phyloP scores from a whole-genome alignment of 2,113 vertebrate species.

The Lophius piscatorius region DNA sequence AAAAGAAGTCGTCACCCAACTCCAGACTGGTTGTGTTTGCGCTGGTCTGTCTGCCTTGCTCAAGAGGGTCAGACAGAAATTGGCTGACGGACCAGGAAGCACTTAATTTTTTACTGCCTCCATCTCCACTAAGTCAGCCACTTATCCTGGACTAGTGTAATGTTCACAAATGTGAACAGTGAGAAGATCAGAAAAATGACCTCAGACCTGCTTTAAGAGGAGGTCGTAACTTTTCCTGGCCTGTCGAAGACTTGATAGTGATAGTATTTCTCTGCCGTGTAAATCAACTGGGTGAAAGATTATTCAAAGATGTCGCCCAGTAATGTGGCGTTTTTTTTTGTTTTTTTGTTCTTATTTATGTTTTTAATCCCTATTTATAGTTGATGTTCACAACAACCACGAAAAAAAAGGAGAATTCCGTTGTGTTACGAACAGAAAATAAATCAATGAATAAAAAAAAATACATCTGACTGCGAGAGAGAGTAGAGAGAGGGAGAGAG shows the following conservation, averaged over 20 bases:
- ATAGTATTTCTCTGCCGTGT: background rate
- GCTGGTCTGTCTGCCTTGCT: conserved; percentile 46
- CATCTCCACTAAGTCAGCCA: conserved; percentile 46
- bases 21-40: conserved; percentile 62
- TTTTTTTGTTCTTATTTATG: too few relatives aligned
- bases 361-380: too few relatives aligned
- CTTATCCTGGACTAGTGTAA: conserved; percentile 48
- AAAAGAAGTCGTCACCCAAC: conserved; percentile 73
- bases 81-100: conserved; percentile 70
- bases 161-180: conserved; percentile 25
- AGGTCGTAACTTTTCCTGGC: conserved; percentile 1
- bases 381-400: too few relatives aligned
- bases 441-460: too few relatives aligned
- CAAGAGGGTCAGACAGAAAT: conserved; percentile 56
- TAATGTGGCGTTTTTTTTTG: too few relatives aligned
- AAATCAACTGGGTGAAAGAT: too few relatives aligned
- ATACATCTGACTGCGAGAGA: too few relatives aligned
- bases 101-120: conserved; percentile 68
- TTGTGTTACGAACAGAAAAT: too few relatives aligned
- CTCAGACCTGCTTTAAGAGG: background rate
- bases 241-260: background rate
- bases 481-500: too few relatives aligned
- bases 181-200: conserved; percentile 26
- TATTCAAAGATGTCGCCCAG: too few relatives aligned
- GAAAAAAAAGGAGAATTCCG: too few relatives aligned